Percentiles rank a stretch among this genome's conserved stretches.
phyloP scores from a whole-genome alignment of 35 echinoderm and acorn worm species.

The Apostichopus parvimensis region DNA sequence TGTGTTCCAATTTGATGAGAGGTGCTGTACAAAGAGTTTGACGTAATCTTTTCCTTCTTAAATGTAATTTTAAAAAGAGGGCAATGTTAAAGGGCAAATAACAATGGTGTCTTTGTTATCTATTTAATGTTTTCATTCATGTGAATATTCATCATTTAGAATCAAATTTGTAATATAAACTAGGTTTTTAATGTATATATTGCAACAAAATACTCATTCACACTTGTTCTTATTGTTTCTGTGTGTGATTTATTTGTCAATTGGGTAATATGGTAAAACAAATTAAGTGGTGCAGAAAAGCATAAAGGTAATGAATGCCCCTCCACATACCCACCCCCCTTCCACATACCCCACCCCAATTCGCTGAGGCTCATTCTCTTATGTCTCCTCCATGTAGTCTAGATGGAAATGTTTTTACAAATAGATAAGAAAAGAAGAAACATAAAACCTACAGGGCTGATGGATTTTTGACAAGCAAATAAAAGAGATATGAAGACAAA shows the following conservation, averaged over 20 bases:
- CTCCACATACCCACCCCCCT: no score
- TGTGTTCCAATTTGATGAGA: not conserved
- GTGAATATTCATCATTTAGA: not conserved
- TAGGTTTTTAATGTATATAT: not conserved
- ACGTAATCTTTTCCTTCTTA: not conserved
- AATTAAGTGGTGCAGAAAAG: no score
- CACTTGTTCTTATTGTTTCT: not conserved
- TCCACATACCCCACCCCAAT: no score
- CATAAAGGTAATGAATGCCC: no score
- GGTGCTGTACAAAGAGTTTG: not conserved
- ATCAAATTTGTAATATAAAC: not conserved
- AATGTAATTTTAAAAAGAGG: not conserved
- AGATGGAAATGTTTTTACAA: no score
- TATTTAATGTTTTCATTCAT: not conserved
- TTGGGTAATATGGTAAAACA: no score
- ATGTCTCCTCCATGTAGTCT: no score
- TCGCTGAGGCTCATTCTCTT: no score
- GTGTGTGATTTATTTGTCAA: not conserved
- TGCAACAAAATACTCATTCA: not conserved
- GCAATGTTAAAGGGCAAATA: not conserved
- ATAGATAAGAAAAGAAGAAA: no score
- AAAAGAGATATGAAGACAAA: no score
- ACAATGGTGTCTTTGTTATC: not conserved
- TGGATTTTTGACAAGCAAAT: no score
- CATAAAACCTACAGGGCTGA: no score